A percentile compares a stretch with the other conserved stretches of the same genome.
Evolutionary conservation across 2,797 vertebrate species (phyloP).

Genomic region (Nothura maculosa): DNA sequence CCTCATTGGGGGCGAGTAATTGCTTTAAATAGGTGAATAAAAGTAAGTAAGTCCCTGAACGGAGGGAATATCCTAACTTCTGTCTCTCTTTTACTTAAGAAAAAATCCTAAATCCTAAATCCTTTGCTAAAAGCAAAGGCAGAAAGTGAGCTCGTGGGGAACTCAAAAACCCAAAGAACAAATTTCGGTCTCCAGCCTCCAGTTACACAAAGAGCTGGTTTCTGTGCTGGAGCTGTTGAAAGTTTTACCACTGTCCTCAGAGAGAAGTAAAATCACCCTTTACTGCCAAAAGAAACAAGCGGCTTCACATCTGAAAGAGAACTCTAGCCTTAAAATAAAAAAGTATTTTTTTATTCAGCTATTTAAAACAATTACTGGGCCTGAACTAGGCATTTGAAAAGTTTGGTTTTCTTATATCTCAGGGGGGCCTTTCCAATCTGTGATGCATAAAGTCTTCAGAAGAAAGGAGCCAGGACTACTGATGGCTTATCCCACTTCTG

Average conservation of each 20-base stretch:
- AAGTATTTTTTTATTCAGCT: constrained; percentile 20
- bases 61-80: not conserved
- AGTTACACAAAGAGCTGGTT: constrained; percentile 9
- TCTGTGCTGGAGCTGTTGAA: constrained; percentile 44
- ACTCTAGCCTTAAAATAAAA: constrained; percentile 3
- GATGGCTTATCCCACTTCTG: not conserved
- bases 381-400: constrained; percentile 3
- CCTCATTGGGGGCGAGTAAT: not conserved
- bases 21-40: too few relatives aligned
- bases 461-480: not conserved
- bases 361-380: constrained; percentile 62
- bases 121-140: not conserved
- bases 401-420: not conserved
- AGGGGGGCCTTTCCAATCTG: not conserved
- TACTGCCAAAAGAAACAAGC: constrained; percentile 42
- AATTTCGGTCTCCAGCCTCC: constrained; percentile 35
- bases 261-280: constrained; percentile 36
- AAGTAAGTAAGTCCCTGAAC: not conserved
- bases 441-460: not conserved
- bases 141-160: not conserved
- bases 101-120: not conserved
- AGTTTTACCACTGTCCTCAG: constrained; percentile 54
- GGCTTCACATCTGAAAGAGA: constrained; percentile 38
- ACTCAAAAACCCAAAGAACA: not conserved
- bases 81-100: not conserved